Percentiles rank a stretch among this genome's conserved stretches.
These are phyloP conservation scores for Ophioderma brevispina DNA, from an alignment of 35 echinoderm and acorn worm genomes.

Conservation along the genomic window DNA sequence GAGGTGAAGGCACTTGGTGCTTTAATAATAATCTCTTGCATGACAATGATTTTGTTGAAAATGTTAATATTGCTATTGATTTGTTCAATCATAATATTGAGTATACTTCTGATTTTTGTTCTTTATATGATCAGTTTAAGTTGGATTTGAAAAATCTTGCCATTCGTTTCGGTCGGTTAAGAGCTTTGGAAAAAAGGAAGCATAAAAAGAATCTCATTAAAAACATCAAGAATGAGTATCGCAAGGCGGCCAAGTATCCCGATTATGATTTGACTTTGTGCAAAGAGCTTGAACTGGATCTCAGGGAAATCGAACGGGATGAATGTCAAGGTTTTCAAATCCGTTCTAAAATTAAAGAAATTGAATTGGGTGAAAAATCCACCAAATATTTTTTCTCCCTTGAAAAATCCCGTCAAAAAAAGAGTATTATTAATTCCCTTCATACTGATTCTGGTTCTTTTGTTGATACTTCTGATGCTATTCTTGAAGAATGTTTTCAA, in stretches of 20 bases:
- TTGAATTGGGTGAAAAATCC: conserved; percentile 40
- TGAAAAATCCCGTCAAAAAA: conserved; percentile 26
- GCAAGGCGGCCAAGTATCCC: too few relatives aligned
- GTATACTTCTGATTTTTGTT: neutral
- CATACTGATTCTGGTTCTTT: neutral
- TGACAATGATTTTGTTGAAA: conserved; percentile 2
- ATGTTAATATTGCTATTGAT: neutral
- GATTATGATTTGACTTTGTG: too few relatives aligned
- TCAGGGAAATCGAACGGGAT: neutral
- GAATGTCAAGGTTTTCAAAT: conserved; percentile 43
- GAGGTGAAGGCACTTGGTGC: neutral
- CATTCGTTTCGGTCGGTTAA: neutral
- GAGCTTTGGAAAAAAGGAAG: neutral
- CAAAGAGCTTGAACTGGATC: neutral
- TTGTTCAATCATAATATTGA: conserved; percentile 13
- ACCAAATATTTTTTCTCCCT: conserved; percentile 25
- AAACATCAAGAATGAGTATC: too few relatives aligned
- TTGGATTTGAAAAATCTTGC: neutral
- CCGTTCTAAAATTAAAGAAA: conserved; percentile 24
- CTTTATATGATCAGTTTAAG: conserved; percentile 10
- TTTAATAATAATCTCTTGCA: neutral
- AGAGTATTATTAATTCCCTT: conserved; percentile 22
- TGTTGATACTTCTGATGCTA: conserved; percentile 20
- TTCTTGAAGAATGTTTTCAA: conserved; percentile 29
- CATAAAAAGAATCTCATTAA: too few relatives aligned